Evolutionary conservation across 2,797 vertebrate species (phyloP), one percentile per base, ranked within the genome.

Genomic region (Hippopotamyrus pictus): DNA sequence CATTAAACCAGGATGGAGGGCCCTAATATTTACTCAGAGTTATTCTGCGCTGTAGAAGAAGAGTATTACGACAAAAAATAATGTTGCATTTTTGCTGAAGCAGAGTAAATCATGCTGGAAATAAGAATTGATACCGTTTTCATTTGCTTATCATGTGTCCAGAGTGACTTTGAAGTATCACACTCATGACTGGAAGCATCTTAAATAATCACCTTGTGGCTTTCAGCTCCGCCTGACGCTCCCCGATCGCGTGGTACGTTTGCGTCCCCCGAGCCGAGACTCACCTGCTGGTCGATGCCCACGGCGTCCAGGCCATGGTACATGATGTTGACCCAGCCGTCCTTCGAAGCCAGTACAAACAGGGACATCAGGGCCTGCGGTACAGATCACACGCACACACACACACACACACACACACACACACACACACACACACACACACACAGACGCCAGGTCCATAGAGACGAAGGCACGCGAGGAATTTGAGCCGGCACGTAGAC

Each of bases 241-340:
- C 25, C 3, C 11, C 11, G 25, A 33, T 29, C 3, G 3, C 1
- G 25, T 33, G 62, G 29, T 0, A 2, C 1, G 11, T 19, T 79
- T n/a, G 73, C 17, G 9, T 41, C 3, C 73, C 37, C 33, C 0
- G 33, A 76, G 41, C 5, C 2, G 4, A 79, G 46, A 48, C 41
- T 82, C 96, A 99, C 98, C 98, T 99, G 98, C 92, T 99, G 98
- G 93, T 99, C 98, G 91, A 99, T 98, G 87, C 92, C 97, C 0
- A 99, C 98, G 4, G 98, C 97, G 25, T 99, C 98, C 88, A 99
- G 95, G 44, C 98, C 98, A 0, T 99, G 98, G 92, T 99, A 99
- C 98, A 99, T 99, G 91, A 99, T 99, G 93, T 99, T 99, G 92
- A 99, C 98, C 98, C 98, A 99, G 90, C 98, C 98, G 0, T 99